Base-by-base conservation (phyloP, 2,888 invertebrate species). In the Ornithoptera alexandrae region DNA sequence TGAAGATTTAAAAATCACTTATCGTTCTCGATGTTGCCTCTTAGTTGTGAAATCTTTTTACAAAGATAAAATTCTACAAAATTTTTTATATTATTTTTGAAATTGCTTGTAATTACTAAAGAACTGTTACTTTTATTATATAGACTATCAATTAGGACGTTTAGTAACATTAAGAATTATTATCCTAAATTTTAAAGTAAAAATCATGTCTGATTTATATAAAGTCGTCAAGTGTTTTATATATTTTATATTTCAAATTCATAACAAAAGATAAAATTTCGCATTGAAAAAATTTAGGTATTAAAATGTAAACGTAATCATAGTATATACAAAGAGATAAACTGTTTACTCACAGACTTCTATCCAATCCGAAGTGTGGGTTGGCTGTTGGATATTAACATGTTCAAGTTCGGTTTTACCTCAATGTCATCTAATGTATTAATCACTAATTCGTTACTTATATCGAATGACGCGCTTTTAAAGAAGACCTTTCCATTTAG, bases 331-430 rank as follows among this genome's bases (percentile, higher is more conserved):
- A 8, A 50, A 50, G 50, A 5, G 50, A 18, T 8, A 20, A 57
- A 68, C 68, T 68, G 58, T 46, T 70, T 78, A 80, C 81, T 84
- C 76, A 84, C 84, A 69, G 75, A 66, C 50, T 71, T 73, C 73
- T 73, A 70, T 77, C 76, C 63, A 73, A 68, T 66, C 76, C 75
- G 65, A 73, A 63, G 72, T 71, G 73, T 75, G 69, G 75, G 76
- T 65, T 65, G 69, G 15, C 42, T 61, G 30, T 69, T 62, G 69
- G 18, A 62, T 62, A 57, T 42, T 1, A 65, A 62, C 65, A 17
- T n/a, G 57, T 62, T 30, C 58, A 36, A 8, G 36, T 62, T 69
- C 20, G 62, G 62, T 15, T 69, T 69, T 62, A 65, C 62, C 65
- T 58, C 69, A 65, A 62, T 65, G 50, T 62, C 62, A 65, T 60